Conservation (phyloP, 2,797 vertebrate genomes). For the Perodicticus potto region DNA sequence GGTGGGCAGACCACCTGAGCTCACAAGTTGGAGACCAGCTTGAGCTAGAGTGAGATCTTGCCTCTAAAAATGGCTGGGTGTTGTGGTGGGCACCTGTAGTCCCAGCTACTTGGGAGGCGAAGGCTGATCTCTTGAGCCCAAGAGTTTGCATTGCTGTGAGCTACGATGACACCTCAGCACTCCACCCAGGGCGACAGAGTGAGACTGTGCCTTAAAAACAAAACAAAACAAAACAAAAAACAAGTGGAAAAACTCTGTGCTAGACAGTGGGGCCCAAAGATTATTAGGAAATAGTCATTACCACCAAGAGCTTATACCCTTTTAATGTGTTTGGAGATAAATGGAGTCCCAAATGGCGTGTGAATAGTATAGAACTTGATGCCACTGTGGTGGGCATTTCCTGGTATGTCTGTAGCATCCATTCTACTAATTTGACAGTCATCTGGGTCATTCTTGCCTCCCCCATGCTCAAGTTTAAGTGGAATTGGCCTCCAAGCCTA, state of each 20-base stretch:
- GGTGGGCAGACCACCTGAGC: no score
- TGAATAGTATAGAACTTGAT: not conserved
- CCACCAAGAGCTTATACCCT: not conserved
- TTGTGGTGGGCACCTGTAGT: no score
- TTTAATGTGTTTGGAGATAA: not conserved
- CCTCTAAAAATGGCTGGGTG: no score
- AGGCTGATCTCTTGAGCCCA: no score
- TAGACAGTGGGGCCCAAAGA: not conserved
- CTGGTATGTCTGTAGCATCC: not conserved
- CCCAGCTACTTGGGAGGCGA: no score
- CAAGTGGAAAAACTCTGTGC: not conserved
- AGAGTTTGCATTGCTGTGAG: no score
- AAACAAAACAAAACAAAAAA: no score
- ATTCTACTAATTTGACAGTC: not conserved
- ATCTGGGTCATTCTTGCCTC: not conserved
- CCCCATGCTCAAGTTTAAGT: not conserved
- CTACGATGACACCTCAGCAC: no score
- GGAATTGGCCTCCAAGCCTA: not conserved
- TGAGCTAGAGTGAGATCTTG: no score
- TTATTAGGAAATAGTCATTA: not conserved
- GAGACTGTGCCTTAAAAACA: no score
- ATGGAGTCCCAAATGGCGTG: not conserved
- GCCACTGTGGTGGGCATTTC: not conserved
- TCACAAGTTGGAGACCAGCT: no score
- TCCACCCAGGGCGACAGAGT: no score